Evolutionary conservation across 2,888 invertebrate genomes (phyloP), one percentile per base, ranked within the genome.

Genomic region (Agapostemon virescens): DNA sequence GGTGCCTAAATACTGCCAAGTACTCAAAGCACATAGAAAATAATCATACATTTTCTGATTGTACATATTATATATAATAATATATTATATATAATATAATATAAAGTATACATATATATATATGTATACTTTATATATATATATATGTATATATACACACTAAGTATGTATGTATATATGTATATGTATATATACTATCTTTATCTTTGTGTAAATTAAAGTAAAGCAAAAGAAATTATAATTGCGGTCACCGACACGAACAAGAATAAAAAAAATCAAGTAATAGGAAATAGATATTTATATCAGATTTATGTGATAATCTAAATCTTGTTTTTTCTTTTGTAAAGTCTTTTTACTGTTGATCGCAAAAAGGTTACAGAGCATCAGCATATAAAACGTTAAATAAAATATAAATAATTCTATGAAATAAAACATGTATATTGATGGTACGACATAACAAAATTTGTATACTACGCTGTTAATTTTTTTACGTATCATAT

Each of bases 1-100:
- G 85, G 85, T 84, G 85, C 85, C 84, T 85, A 84, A 78, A 73
- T 78, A 84, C 85, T 85, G 85, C 84, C 85, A 83, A 79, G 82
- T 73, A 79, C 52, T 78, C 64, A 61, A 76, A 80, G 84, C 84
- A 80, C 76, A 84, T 61, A 38, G 58, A 45, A 66, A 75, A 76
- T 76, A 81, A 64, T 80, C 73, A 72, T 68, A 80, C 70, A 52
- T 69, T 80, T 79, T 75, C 69, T 82, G 70, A 84, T 74, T 84
- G 82, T 84, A 79, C 42, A 84, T 83, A 83, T 17, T 30, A 58
- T 30, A 58, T 17, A 52, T 52, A 52, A 49, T 45, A 40, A 42
- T 38, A 38, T 38, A 9, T 42, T 42, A 42, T 17, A 45, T 45
- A 45, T 45, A 49, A 52, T 52, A 49, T 52, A 52, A 23, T 52